Conservation (phyloP, 2,113 vertebrate genomes). For the Semnopithecus entellus region DNA sequence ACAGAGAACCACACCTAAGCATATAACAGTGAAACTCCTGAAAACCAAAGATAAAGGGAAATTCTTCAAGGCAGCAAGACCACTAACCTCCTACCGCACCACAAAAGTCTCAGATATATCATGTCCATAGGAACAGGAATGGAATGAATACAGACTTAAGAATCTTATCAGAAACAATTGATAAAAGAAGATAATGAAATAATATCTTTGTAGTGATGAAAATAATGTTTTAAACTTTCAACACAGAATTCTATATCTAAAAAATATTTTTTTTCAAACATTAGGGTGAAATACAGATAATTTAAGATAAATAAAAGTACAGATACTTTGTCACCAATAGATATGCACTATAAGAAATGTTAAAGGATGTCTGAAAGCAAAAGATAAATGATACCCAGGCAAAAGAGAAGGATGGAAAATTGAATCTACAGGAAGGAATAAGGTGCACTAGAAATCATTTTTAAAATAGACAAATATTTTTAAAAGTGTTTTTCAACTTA, state of each 20-base stretch:
- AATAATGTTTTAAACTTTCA: not conserved
- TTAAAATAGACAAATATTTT: not conserved
- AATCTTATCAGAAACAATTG: not conserved
- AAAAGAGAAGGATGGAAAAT: not conserved
- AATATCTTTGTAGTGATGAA: not conserved
- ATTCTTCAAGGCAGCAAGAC: not conserved
- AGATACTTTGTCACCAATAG: not conserved
- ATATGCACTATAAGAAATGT: not conserved
- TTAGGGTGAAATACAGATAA: not conserved
- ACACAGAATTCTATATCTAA: not conserved
- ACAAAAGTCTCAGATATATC: not conserved
- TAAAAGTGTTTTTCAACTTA: not conserved
- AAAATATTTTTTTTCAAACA: not conserved
- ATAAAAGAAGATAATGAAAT: not conserved
- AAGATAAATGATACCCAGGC: not conserved
- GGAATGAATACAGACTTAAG: not conserved
- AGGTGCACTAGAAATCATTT: not conserved
- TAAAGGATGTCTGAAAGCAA: not conserved
- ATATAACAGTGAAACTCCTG: not conserved
- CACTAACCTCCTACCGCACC: not conserved
- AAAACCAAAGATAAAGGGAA: not conserved
- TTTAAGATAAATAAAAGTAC: not conserved
- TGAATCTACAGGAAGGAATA: not conserved
- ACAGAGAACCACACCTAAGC: not conserved
- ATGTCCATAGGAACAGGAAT: not conserved